Evolutionary conservation across 2,797 vertebrate species (phyloP).

Genomic region (Limosa lapponica): DNA sequence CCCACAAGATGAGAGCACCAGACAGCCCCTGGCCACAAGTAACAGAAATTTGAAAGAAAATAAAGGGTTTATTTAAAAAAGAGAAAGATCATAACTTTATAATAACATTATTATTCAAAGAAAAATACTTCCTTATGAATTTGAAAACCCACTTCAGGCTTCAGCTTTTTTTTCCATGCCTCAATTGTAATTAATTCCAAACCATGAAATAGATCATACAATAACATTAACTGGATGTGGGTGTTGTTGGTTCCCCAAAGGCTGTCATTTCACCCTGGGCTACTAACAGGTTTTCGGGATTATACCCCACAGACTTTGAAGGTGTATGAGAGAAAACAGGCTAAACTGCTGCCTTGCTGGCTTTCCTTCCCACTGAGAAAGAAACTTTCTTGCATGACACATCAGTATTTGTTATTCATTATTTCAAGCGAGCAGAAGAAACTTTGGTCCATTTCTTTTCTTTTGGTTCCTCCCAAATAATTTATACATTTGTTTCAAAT

Average conservation of each 20-base stretch:
- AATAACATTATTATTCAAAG: constrained; percentile 60
- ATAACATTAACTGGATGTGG: constrained; percentile 18
- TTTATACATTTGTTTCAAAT: neutral
- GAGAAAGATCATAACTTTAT: constrained; percentile 47
- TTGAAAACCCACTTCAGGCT: constrained; percentile 34
- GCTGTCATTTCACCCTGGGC: neutral
- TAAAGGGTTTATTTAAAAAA: constrained; percentile 56
- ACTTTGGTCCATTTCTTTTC: neutral
- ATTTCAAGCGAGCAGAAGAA: neutral
- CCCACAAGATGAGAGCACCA: constrained; percentile 68
- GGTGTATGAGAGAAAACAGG: neutral
- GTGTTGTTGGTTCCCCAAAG: constrained; percentile 21
- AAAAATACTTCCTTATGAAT: constrained; percentile 65
- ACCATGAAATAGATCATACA: constrained; percentile 42
- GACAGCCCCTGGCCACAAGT: constrained; percentile 54
- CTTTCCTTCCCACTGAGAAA: neutral
- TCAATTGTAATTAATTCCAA: constrained; percentile 54
- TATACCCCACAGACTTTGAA: neutral
- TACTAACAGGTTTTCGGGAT: neutral
- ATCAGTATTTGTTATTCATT: neutral
- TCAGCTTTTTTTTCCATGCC: constrained; percentile 17
- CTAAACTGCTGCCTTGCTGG: neutral
- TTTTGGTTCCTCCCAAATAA: neutral
- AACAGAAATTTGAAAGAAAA: constrained; percentile 57
- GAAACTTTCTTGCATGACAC: neutral